phyloP scores from a whole-genome alignment of 2,113 vertebrate genomes.

The Empidonax alnorum region DNA sequence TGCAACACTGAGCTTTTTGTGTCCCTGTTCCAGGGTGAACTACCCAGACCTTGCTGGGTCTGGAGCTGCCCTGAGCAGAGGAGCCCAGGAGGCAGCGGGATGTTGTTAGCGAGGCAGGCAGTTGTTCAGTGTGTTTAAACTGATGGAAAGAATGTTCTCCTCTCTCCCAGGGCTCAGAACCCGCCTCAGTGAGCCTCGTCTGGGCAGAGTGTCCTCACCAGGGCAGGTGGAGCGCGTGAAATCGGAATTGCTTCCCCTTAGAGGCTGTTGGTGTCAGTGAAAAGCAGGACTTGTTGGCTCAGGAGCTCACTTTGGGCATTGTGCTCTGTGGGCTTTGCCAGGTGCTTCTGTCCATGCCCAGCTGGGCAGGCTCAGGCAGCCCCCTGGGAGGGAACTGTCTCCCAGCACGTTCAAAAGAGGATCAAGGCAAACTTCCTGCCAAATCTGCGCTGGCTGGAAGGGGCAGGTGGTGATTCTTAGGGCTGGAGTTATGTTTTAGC shows the following conservation, averaged over 20 bases:
- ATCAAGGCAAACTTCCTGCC: not conserved
- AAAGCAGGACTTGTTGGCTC: not conserved
- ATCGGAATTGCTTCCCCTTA: not conserved
- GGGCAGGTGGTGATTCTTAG: not conserved
- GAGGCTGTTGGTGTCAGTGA: not conserved
- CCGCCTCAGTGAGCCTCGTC: not conserved
- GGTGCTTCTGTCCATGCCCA: not conserved
- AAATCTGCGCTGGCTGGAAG: not conserved
- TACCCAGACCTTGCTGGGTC: not conserved
- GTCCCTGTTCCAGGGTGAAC: not conserved
- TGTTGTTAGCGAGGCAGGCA: not conserved
- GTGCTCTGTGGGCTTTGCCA: not conserved
- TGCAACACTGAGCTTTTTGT: not conserved
- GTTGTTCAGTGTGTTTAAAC: not conserved
- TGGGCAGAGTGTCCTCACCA: not conserved
- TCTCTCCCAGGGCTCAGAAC: not conserved
- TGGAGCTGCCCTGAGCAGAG: not conserved
- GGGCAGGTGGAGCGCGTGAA: not conserved
- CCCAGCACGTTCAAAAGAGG: not conserved
- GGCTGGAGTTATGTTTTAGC: not conserved
- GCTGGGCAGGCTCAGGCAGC: not conserved
- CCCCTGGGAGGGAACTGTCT: not conserved
- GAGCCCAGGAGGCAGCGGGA: not conserved
- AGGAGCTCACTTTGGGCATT: not conserved
- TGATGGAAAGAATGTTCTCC: not conserved